A percentile compares a stretch with the other conserved stretches of the same genome.
Conservation (phyloP, 2,113 vertebrate genomes). For the Sula dactylatra region DNA sequence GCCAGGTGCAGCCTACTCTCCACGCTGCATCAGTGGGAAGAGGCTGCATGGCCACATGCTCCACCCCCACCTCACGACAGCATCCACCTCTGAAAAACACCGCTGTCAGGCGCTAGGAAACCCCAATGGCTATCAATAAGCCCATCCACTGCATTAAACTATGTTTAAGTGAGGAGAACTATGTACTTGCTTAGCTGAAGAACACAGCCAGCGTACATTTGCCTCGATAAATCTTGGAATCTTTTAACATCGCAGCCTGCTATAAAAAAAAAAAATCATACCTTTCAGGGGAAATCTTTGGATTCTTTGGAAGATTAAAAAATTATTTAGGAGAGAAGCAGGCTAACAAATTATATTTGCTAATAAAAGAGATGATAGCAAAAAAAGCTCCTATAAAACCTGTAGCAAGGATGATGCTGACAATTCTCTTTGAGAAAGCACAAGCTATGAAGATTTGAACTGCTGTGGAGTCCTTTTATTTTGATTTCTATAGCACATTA, state of each 20-base stretch:
- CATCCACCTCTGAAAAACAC: not conserved
- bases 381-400: constrained; percentile 1
- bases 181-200: not conserved
- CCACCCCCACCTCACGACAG: not conserved
- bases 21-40: not conserved
- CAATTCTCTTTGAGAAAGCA: not conserved
- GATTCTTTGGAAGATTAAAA: not conserved
- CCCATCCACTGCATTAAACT: not conserved
- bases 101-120: not conserved
- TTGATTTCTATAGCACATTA: not conserved
- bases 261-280: not conserved
- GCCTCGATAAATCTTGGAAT: not conserved
- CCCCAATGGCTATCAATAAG: not conserved
- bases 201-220: not conserved
- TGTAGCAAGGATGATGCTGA: not conserved
- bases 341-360: not conserved
- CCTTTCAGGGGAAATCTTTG: not conserved
- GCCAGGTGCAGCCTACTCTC: not conserved
- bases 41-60: not conserved
- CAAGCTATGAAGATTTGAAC: not conserved
- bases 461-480: not conserved
- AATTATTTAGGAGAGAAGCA: not conserved
- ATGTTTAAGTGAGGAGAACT: not conserved
- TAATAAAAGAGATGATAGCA: not conserved
- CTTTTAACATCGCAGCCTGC: not conserved